These are phyloP conservation scores for Montipora cactus DNA, from an alignment of 64 coral and sea anemone genomes.

Conservation along the genomic window DNA sequence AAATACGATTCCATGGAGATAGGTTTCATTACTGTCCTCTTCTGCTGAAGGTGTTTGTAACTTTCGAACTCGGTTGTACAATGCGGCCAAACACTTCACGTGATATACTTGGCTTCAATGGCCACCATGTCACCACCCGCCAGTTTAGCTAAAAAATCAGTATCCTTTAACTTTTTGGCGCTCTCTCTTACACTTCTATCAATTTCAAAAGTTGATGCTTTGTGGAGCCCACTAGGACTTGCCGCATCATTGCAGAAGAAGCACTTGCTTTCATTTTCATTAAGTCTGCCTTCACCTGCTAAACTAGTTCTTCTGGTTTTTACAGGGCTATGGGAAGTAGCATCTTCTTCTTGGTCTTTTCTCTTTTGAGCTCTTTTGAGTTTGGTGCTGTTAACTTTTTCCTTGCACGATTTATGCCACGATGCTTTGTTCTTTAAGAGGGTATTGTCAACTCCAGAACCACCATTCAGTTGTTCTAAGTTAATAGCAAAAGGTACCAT, in stretches of 20 bases:
- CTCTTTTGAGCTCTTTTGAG: background rate
- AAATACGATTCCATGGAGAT: background rate
- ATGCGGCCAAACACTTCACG: slow-evolving; percentile 2
- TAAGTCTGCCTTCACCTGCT: background rate
- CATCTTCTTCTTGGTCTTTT: background rate
- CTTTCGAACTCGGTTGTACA: background rate
- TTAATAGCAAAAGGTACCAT: too few species aligned
- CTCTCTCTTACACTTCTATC: slow-evolving; percentile 22
- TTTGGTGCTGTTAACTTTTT: background rate
- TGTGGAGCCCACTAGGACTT: background rate
- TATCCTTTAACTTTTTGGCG: slow-evolving; percentile 4
- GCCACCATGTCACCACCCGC: slow-evolving; percentile 15
- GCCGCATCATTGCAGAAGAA: slow-evolving; percentile 17
- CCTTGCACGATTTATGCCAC: too few species aligned
- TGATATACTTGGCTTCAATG: background rate
- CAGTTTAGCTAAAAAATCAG: slow-evolving; percentile 29
- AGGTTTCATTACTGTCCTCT: slow-evolving; percentile 3
- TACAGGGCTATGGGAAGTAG: background rate
- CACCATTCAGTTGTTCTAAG: too few species aligned
- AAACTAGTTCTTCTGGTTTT: background rate
- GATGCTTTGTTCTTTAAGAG: too few species aligned
- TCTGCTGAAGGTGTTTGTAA: slow-evolving; percentile 2
- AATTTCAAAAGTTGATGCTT: slow-evolving; percentile 21
- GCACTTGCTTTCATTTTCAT: slow-evolving; percentile 16
- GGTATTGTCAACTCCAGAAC: too few species aligned